Evolutionary conservation across 2,113 vertebrate genomes (phyloP).

Genomic region (Bombycilla garrulus): DNA sequence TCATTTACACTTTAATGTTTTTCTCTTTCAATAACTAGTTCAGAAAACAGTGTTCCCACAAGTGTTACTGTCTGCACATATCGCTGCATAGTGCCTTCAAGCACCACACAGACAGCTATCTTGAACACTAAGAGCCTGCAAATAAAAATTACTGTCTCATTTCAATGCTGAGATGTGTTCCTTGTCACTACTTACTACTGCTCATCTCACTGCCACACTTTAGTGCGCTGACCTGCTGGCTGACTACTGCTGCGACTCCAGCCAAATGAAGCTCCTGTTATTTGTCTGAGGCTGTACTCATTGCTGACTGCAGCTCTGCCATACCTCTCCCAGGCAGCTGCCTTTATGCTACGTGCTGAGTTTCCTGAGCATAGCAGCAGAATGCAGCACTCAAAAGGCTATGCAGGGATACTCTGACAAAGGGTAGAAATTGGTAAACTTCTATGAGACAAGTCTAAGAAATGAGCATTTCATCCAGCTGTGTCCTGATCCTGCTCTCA

Average conservation of each 20-base stretch:
- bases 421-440: background rate
- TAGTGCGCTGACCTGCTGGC: background rate
- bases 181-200: background rate
- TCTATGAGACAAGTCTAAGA: background rate
- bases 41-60: background rate
- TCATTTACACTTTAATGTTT: background rate
- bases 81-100: background rate
- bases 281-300: background rate
- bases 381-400: background rate
- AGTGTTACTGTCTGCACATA: background rate
- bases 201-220: background rate
- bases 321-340: background rate
- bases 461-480: background rate
- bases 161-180: background rate
- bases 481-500: background rate
- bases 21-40: background rate
- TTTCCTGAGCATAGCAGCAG: background rate
- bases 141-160: background rate
- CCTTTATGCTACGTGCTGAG: accelerated
- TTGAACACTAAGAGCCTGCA: background rate
- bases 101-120: background rate
- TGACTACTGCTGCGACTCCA: background rate
- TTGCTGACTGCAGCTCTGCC: background rate
- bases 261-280: background rate
- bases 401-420: background rate